A percentile compares a stretch with the other conserved stretches of the same genome.
Evolutionary conservation across 35 echinoderm and acorn worm genomes (phyloP).

Genomic region (Chiridota heheva): DNA sequence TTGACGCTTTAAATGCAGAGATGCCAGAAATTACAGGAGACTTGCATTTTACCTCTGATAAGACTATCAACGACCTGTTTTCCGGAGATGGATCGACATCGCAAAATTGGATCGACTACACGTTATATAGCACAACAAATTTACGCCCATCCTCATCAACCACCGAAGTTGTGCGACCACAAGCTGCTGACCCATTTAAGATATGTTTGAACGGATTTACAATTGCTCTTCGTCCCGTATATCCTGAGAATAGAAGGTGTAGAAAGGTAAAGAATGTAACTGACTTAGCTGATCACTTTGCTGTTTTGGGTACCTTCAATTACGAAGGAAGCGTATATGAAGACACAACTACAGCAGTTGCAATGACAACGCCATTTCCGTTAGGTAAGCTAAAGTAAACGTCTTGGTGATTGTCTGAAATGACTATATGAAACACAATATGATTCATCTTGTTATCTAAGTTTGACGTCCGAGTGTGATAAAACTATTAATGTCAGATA

Average conservation of each 20-base stretch:
- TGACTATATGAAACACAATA: too few species aligned
- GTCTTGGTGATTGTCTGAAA: too few species aligned
- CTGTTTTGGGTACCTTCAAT: slow-evolving; percentile 58
- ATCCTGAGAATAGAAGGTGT: slow-evolving; percentile 28
- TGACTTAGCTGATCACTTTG: slow-evolving; percentile 69
- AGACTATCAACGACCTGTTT: slow-evolving; percentile 62
- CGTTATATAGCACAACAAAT: slow-evolving; percentile 64
- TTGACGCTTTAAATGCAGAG: slow-evolving; percentile 48
- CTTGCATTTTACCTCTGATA: slow-evolving; percentile 64
- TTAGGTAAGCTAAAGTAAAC: too few species aligned
- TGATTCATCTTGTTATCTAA: too few species aligned
- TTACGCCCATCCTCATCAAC: slow-evolving; percentile 35
- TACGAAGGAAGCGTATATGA: too few species aligned
- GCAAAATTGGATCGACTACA: slow-evolving; percentile 74
- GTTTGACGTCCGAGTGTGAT: too few species aligned
- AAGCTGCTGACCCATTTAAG: slow-evolving; percentile 31
- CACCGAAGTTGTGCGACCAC: slow-evolving; percentile 55
- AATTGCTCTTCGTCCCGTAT: slow-evolving; percentile 21
- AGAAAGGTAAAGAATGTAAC: slow-evolving; percentile 25
- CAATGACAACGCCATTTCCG: too few species aligned
- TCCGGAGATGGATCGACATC: not conserved
- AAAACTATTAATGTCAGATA: too few species aligned
- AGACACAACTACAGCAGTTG: too few species aligned
- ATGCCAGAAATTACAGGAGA: slow-evolving; percentile 68
- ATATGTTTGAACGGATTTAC: slow-evolving; percentile 52